Conservation (phyloP, 2,113 vertebrate species). For the Pluvianellus socialis region DNA sequence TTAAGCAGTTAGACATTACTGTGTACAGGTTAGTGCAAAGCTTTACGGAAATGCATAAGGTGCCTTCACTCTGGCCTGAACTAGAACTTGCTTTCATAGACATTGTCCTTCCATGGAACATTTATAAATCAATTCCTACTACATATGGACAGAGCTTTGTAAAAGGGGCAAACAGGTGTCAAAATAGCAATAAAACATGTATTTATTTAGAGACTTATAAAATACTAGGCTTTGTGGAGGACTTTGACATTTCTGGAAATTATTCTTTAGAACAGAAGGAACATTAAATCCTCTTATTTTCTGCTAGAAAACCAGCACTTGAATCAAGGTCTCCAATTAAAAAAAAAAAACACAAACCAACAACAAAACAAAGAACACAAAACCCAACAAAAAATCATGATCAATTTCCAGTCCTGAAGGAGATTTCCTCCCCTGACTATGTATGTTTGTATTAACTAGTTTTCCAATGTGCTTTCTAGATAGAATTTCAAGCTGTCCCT, state of each 20-base stretch:
- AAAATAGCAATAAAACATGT: background rate
- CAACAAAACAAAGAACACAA: background rate
- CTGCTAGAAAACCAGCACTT: background rate
- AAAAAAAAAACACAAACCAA: background rate
- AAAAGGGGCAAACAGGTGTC: background rate
- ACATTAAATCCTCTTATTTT: background rate
- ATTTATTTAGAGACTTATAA: background rate
- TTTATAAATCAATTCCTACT: background rate
- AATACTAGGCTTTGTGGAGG: background rate
- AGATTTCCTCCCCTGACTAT: background rate
- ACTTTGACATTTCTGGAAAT: background rate
- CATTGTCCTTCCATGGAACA: background rate
- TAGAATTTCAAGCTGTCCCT: background rate
- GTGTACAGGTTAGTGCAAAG: background rate
- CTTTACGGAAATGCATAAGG: background rate
- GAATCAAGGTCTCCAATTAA: background rate
- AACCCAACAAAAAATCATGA: background rate
- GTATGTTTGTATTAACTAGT: background rate
- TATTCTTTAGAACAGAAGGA: background rate
- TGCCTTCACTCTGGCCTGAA: background rate
- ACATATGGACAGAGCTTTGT: background rate
- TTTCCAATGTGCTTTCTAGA: background rate
- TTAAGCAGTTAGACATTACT: background rate
- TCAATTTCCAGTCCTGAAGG: background rate
- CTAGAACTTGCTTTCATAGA: background rate